Percentiles rank a stretch among this genome's conserved stretches.
phyloP scores from a whole-genome alignment of 1,140 invertebrate genomes.

The Penaeus chinensis region DNA sequence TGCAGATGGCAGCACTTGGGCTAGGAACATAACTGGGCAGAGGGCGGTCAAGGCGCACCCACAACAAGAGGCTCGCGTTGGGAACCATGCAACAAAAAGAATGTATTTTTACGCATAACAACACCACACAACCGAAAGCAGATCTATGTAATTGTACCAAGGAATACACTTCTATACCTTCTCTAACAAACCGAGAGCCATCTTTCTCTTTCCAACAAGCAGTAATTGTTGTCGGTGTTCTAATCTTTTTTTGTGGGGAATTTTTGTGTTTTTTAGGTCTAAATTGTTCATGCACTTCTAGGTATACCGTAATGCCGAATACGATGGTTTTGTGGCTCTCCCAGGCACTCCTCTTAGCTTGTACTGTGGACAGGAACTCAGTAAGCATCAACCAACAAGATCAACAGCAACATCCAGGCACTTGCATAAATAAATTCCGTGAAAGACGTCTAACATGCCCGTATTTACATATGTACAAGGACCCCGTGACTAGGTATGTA shows the following conservation, averaged over 20 bases:
- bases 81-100: conserved; percentile 45
- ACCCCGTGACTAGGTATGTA: conserved; percentile 42
- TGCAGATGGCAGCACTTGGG: conserved; percentile 22
- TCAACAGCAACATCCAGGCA: conserved; percentile 56
- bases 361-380: conserved; percentile 46
- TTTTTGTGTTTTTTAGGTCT: too few relatives aligned
- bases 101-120: conserved; percentile 17
- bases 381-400: conserved; percentile 51
- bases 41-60: conserved; percentile 18
- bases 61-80: conserved; percentile 22
- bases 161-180: not conserved
- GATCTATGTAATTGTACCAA: conserved; percentile 31
- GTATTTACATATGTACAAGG: conserved; percentile 47
- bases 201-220: not conserved
- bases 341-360: conserved; percentile 16
- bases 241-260: not conserved
- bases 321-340: not conserved
- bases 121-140: conserved; percentile 39
- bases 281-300: too few relatives aligned
- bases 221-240: not conserved
- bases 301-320: too few relatives aligned
- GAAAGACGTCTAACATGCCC: conserved; percentile 45
- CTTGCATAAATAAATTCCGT: conserved; percentile 55
- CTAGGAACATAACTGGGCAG: conserved; percentile 59
- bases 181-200: not conserved